Conservation (phyloP, 2,888 invertebrate species). For the Spilarctia lutea region DNA sequence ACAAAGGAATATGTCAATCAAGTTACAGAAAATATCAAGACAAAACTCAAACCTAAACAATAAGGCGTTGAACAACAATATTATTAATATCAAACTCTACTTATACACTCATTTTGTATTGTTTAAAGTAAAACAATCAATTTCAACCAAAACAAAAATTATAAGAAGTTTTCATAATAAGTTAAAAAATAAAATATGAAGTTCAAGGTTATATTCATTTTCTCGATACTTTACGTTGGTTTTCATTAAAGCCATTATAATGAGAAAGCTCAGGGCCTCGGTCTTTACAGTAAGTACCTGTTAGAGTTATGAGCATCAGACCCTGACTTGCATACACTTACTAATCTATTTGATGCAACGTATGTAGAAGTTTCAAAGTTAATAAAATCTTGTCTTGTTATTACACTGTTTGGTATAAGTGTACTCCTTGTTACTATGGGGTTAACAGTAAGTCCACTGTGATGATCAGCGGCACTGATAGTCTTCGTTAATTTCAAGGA, state of each 20-base stretch:
- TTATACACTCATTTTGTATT: background rate
- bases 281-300: background rate
- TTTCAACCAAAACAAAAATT: background rate
- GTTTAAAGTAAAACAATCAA: background rate
- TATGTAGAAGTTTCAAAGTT: too few relatives aligned
- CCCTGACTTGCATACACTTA: background rate
- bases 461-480: background rate
- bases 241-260: background rate
- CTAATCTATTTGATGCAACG: background rate
- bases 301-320: background rate
- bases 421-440: background rate
- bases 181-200: conserved; percentile 2
- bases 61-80: background rate
- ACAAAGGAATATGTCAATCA: background rate
- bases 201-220: background rate
- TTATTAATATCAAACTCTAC: background rate
- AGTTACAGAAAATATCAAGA: background rate
- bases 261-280: background rate
- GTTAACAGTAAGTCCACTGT: too few relatives aligned
- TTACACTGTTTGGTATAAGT: background rate
- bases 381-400: background rate
- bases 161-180: conserved; percentile 1
- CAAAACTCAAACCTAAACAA: background rate
- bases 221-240: background rate
- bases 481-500: background rate